Conservation (phyloP, 2,888 invertebrate genomes). For the Mythimna pallens region DNA sequence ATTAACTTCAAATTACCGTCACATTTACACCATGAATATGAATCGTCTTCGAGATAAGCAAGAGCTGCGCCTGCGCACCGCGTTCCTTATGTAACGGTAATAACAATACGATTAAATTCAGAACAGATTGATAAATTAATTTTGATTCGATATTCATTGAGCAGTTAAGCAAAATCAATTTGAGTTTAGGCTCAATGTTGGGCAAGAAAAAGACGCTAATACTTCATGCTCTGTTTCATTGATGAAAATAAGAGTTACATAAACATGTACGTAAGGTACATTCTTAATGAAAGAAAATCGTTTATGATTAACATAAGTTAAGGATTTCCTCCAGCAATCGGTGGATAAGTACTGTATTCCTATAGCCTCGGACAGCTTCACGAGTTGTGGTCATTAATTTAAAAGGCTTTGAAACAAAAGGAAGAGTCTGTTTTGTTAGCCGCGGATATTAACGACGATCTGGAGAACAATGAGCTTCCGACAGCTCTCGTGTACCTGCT, state of each 20-base stretch:
- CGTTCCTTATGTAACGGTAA: conserved; percentile 48
- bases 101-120: conserved; percentile 43
- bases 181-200: conserved; percentile 40
- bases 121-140: conserved; percentile 53
- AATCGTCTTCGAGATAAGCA: conserved; percentile 26
- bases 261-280: not conserved
- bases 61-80: conserved; percentile 23
- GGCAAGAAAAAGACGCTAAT: conserved; percentile 25
- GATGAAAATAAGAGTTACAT: not conserved
- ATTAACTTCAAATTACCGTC: conserved; percentile 37
- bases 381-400: conserved; percentile 34
- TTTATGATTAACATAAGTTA: conserved; percentile 7
- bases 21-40: conserved; percentile 34
- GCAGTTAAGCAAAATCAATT: conserved; percentile 54
- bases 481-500: conserved; percentile 35
- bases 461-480: conserved; percentile 72
- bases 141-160: conserved; percentile 49
- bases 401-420: conserved; percentile 60
- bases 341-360: conserved; percentile 44
- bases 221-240: conserved; percentile 36
- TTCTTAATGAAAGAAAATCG: not conserved
- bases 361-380: conserved; percentile 51
- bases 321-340: conserved; percentile 50
- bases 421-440: conserved; percentile 58
- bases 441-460: conserved; percentile 59